A percentile compares a stretch with the other conserved stretches of the same genome.
Evolutionary conservation across 2,888 invertebrate genomes (phyloP).

Genomic region (Acleris laterana): DNA sequence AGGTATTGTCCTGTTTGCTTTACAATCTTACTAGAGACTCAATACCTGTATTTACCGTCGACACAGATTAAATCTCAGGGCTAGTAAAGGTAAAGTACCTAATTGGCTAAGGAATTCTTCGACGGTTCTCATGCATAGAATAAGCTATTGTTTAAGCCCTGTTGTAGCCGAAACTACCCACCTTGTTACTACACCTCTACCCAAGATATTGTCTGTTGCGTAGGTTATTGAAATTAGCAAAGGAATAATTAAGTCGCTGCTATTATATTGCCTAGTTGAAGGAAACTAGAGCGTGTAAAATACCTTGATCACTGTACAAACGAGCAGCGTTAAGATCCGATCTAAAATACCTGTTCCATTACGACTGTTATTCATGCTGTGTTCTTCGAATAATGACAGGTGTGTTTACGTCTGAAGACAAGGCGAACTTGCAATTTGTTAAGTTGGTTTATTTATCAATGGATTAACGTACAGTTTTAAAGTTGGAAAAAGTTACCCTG

Average conservation of each 20-base stretch:
- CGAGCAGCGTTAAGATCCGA: constrained; percentile 16
- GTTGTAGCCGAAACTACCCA: constrained; percentile 32
- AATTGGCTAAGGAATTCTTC: constrained; percentile 20
- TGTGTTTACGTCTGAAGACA: too few relatives aligned
- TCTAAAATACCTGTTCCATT: constrained; percentile 27
- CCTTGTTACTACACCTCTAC: constrained; percentile 25
- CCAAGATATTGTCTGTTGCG: constrained; percentile 32
- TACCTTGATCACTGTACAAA: constrained; percentile 12
- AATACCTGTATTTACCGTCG: too few relatives aligned
- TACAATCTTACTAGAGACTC: too few relatives aligned
- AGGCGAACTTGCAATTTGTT: too few relatives aligned
- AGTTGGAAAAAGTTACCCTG: too few relatives aligned
- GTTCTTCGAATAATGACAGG: not conserved
- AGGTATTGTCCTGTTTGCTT: too few relatives aligned
- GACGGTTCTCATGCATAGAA: constrained; percentile 27
- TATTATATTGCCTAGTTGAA: constrained; percentile 7
- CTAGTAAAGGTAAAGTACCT: constrained; percentile 8
- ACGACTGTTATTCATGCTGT: constrained; percentile 11
- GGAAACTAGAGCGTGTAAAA: constrained; percentile 12
- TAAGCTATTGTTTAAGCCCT: constrained; percentile 25
- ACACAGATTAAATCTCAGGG: not conserved
- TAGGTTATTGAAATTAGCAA: constrained; percentile 23
- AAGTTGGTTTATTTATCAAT: too few relatives aligned
- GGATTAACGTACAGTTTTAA: too few relatives aligned
- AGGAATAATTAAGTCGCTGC: constrained; percentile 10